A percentile compares a stretch with the other conserved stretches of the same genome.
These are phyloP conservation scores for Garrulus glandarius DNA, from an alignment of 2,797 vertebrate genomes.

Conservation along the genomic window DNA sequence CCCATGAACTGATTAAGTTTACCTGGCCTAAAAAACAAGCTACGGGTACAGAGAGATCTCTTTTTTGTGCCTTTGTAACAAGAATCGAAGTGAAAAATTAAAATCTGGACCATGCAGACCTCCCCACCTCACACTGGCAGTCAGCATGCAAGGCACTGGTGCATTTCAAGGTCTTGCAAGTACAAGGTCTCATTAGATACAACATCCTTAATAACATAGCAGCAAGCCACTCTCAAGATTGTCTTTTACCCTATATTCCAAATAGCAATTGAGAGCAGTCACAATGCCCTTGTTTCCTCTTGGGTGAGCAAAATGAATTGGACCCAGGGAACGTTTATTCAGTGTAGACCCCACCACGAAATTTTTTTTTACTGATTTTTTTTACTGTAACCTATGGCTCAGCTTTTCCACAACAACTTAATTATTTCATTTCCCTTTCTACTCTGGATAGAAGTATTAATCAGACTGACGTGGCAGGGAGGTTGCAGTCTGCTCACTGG, in stretches of 20 bases:
- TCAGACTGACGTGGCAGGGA: not conserved
- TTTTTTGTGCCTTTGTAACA: not conserved
- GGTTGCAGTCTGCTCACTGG: not conserved
- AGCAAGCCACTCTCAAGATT: conserved; percentile 55
- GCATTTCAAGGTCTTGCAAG: conserved; percentile 62
- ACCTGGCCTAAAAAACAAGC: not conserved
- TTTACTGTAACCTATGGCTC: not conserved
- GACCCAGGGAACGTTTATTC: not conserved
- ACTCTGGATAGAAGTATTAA: not conserved
- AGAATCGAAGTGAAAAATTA: conserved; percentile 21
- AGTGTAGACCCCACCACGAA: not conserved
- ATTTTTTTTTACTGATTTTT: not conserved
- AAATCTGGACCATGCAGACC: not conserved
- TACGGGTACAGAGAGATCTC: not conserved
- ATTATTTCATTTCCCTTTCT: not conserved
- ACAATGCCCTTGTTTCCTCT: conserved; percentile 4
- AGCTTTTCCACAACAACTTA: not conserved
- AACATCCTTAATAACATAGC: conserved; percentile 42
- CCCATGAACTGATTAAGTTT: not conserved
- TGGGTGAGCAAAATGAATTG: conserved; percentile 14
- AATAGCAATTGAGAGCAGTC: conserved; percentile 1
- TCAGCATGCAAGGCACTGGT: not conserved
- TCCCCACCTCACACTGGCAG: not conserved
- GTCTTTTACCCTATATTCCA: conserved; percentile 26
- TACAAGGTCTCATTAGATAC: conserved; percentile 59